These are phyloP conservation scores for Eospalax fontanierii DNA, from an alignment of 2,797 vertebrate genomes.

Conservation along the genomic window DNA sequence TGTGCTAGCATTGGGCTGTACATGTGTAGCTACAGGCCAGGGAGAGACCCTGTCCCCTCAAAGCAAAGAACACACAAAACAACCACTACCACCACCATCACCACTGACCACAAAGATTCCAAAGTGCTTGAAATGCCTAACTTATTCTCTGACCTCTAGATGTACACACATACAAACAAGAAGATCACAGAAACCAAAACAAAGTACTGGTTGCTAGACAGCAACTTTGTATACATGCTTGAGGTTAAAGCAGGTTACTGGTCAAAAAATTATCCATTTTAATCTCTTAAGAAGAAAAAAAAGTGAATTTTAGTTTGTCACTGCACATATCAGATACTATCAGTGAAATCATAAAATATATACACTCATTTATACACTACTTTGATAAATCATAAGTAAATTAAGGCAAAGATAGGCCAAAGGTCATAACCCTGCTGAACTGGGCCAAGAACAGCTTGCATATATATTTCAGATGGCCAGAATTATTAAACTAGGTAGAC, in stretches of 20 bases:
- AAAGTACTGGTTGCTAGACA: background rate
- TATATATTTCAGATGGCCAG: background rate
- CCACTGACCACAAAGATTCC: too few relatives aligned
- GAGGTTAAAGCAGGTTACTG: conserved; percentile 14
- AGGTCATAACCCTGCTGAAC: background rate
- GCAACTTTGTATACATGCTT: background rate
- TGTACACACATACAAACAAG: background rate
- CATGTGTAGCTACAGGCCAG: background rate
- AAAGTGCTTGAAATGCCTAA: background rate
- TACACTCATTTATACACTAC: background rate
- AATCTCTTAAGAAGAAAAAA: background rate
- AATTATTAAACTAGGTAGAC: background rate
- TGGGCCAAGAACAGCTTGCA: background rate
- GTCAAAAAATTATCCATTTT: conserved; percentile 12
- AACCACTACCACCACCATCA: background rate
- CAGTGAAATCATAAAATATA: background rate
- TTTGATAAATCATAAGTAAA: background rate
- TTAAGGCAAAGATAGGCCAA: background rate
- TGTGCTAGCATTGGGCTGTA: background rate
- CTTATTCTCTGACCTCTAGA: background rate
- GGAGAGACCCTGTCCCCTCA: background rate
- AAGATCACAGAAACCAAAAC: background rate
- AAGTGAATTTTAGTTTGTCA: background rate
- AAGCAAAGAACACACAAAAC: background rate
- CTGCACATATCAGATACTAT: background rate